Conservation (phyloP, 2,888 invertebrate species). For the Microctonus aethiopoides region DNA sequence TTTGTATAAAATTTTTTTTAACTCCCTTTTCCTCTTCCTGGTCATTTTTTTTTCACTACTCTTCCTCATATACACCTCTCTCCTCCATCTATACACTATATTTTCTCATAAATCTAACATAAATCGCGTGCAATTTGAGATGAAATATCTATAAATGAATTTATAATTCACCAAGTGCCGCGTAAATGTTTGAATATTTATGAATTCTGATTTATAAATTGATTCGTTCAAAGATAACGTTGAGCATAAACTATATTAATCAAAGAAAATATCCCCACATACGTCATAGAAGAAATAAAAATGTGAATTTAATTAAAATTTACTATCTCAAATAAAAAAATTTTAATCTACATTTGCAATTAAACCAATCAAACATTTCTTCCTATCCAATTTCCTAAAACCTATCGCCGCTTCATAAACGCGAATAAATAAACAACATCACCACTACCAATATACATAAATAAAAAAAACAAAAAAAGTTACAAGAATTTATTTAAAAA, state of each 20-base stretch:
- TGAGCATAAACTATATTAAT: background rate
- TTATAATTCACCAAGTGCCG: too few species aligned
- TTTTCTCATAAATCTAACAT: too few species aligned
- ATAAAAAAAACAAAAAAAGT: too few species aligned
- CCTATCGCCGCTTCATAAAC: background rate
- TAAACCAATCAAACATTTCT: background rate
- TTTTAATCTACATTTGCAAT: background rate
- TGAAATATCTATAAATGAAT: too few species aligned
- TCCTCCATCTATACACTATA: background rate
- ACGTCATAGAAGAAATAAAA: background rate
- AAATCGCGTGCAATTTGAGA: too few species aligned
- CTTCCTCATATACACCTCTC: background rate
- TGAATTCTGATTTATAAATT: too few species aligned
- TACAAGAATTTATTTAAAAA: too few species aligned
- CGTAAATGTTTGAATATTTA: background rate
- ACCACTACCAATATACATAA: background rate
- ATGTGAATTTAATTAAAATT: too few species aligned
- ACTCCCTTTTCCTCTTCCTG: background rate
- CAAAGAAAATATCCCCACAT: background rate
- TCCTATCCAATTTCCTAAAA: constrained; percentile 5
- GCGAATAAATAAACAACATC: background rate
- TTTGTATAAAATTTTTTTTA: too few species aligned
- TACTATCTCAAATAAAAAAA: background rate
- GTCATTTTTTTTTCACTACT: too few species aligned
- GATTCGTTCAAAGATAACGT: background rate